Conservation (phyloP, 2,888 invertebrate genomes). For the Griposia aprilina region DNA sequence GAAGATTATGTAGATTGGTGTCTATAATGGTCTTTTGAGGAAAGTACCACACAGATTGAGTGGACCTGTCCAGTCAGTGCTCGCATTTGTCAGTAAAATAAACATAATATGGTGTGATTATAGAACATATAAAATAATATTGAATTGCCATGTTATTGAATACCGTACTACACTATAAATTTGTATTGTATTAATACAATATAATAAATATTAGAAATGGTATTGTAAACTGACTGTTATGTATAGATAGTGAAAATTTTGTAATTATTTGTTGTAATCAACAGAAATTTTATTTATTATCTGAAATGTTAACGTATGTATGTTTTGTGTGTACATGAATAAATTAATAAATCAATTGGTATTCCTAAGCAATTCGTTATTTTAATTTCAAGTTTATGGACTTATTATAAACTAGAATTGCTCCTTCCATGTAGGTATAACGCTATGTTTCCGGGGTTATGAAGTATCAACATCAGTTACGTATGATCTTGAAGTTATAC, state of each 20-base stretch:
- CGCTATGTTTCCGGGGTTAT: neutral
- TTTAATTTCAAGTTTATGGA: neutral
- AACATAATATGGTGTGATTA: neutral
- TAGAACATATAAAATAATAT: neutral
- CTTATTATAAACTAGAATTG: neutral
- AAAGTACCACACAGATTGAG: too few species aligned
- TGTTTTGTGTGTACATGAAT: slow-evolving; percentile 1
- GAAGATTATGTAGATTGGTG: too few species aligned
- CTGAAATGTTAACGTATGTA: slow-evolving; percentile 9
- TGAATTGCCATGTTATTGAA: neutral
- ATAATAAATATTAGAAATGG: neutral
- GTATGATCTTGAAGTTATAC: neutral
- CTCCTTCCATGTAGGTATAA: too few species aligned
- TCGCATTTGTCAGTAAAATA: too few species aligned
- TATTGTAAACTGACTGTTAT: slow-evolving; percentile 4
- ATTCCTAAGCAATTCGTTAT: neutral
- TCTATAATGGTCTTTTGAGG: too few species aligned
- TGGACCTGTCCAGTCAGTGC: too few species aligned
- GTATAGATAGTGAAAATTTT: slow-evolving; percentile 6
- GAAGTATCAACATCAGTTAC: neutral
- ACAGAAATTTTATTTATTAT: slow-evolving; percentile 24
- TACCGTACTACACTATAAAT: neutral
- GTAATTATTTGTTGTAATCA: neutral
- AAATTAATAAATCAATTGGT: slow-evolving; percentile 33
- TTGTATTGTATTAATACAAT: neutral